Evolutionary conservation across 2,888 invertebrate species (phyloP), one percentile per base, ranked within the genome.

Genomic region (Augochlorella aurata): DNA sequence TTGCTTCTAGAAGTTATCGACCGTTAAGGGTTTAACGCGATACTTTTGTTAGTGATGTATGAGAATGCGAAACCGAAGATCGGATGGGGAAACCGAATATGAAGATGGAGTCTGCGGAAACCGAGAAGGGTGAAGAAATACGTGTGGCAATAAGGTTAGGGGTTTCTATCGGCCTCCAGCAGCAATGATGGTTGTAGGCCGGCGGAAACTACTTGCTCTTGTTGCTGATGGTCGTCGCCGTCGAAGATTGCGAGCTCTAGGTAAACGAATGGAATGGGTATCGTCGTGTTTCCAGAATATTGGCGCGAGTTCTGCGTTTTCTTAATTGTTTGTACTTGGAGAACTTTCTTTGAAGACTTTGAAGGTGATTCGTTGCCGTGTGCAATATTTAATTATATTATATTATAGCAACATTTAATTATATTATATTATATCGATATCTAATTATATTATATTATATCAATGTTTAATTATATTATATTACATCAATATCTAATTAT

Each of bases 121-220:
- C 73, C n/a, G 52, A 67, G 29, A 74, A 29, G 44, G 16, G 58
- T 14, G 70, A 49, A 54, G 66, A 44, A 65, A 65, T 24, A 21
- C 49, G 38, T 50, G 21, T 52, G 79, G 79, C 87, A 88, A 90
- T 90, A 91, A 91, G 92, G 89, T 88, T 94, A 97, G 97, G 97
- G 97, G 97, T 97, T 97, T 97, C 97, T 97, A 97, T 97, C 97
- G 97, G 97, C 97, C 97, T 97, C 97, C 97, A 97, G 97, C 97
- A 96, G 96, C 95, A 93, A 93, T 92, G 94, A 94, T 94, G 94
- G 95, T 96, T 97, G 97, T 97, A 97, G 97, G 97, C 97, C 97
- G 97, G 97, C 97, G 97, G 97, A 97, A 97, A 97, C 97, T 97
- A 97, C 97, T 97, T 97, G 97, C 97, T 94, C 95, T 94, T 94